phyloP scores from a whole-genome alignment of 2,888 invertebrate genomes.

The Lymantria dispar region DNA sequence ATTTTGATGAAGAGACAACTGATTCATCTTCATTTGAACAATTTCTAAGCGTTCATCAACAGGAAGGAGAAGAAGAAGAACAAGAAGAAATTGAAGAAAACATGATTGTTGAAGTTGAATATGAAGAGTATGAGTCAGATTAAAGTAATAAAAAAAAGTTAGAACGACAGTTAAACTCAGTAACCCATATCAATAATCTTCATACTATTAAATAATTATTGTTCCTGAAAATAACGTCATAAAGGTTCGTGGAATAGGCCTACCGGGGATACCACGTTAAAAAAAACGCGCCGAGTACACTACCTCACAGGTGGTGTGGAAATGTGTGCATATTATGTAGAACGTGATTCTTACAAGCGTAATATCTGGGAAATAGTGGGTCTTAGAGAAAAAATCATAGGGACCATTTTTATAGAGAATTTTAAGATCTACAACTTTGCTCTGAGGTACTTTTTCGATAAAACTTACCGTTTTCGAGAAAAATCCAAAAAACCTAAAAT shows the following conservation, averaged over 20 bases:
- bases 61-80: constrained; percentile 13
- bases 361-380: constrained; percentile 14
- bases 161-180: constrained; percentile 11
- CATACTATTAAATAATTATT: constrained; percentile 15
- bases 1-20: constrained; percentile 12
- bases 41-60: constrained; percentile 11
- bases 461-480: constrained; percentile 17
- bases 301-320: constrained; percentile 2
- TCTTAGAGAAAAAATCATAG: constrained; percentile 13
- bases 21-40: constrained; percentile 10
- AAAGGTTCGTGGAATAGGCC: constrained; percentile 4
- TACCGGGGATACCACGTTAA: constrained; percentile 1
- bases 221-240: constrained; percentile 13
- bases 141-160: constrained; percentile 10
- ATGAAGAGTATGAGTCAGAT: constrained; percentile 11
- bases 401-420: constrained; percentile 18
- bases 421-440: constrained; percentile 17
- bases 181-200: constrained; percentile 17
- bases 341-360: constrained; percentile 13
- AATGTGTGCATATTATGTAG: constrained; percentile 7
- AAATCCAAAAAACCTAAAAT: constrained; percentile 16
- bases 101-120: constrained; percentile 16
- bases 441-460: constrained; percentile 14
- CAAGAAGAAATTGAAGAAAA: constrained; percentile 14
- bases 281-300: neutral